Base-by-base conservation (phyloP, 2,797 vertebrate genomes). In the Enteromius fasciolatus region DNA sequence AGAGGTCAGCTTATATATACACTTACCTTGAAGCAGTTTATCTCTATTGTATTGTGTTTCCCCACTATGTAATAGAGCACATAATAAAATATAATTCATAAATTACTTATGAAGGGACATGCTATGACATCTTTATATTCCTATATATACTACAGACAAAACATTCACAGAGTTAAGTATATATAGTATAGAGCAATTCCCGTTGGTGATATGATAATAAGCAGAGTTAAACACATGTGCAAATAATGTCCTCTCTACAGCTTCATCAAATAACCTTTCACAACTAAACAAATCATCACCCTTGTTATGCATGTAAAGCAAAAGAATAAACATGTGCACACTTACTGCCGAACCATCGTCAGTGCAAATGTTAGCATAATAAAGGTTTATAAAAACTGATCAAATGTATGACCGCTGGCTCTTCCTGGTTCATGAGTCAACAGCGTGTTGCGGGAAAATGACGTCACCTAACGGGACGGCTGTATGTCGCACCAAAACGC, bases 1-100 rank as follows among this genome's bases (percentile, higher is more conserved):
- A 31, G 44, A 63, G 5, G 1, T 68, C 17, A 39, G 4, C 28
- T 52, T 18, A 31, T 2, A 14, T 5, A 33, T 33, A 0, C n/a
- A 80, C 78, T 3, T 87, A 99, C 98, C 98, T 97, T 99, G 98
- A 17, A 99, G 89, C 87, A 98, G 93, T 92, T 96, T 98, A 52
- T 98, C 96, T 90, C 95, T 97, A 93, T 99, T 99, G 93, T 95
- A 96, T 85, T 94, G 95, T 3, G 98, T 99, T 93, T 99, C 97
- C 66, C 97, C 98, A 95, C 98, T 99, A 91, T 18, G 76, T 50
- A 76, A 66, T 14, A 90, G 5, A 89, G 4, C n/a, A 77, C 23
- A 84, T n/a, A 33, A 12, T n/a, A 59, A 41, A 20, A 54, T 5
- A 17, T 5, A 54, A 15, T 8, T 17, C 1, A 7, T 48, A 20